Evolutionary conservation across 2,888 invertebrate species (phyloP), one percentile per base, ranked within the genome.

Genomic region (Slavum lentiscoides): DNA sequence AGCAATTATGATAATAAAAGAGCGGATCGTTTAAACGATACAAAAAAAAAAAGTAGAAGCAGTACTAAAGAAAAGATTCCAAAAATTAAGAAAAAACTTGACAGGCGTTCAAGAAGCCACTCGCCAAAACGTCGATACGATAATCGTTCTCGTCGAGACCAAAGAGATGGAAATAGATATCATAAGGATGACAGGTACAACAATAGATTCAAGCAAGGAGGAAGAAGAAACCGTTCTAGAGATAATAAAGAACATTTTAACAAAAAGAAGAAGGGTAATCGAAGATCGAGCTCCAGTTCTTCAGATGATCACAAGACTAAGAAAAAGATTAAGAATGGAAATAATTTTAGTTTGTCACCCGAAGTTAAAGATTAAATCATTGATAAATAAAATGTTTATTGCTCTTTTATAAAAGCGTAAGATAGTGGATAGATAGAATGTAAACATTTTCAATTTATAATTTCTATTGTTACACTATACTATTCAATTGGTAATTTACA

Each of bases 331-430:
- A 72, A n/a, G 23, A 66, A 80, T 66, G 70, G 55, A 39, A 70
- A 80, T 64, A 55, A 17, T 19, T 80, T 80, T 39, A 70, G 80
- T 55, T 72, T 80, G 11, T 80, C 80, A 7, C 72, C 80, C 21
- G 72, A 80, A 80, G 43, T 72, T 19, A 80, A 80, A 72, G 43
- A 80, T 72, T 80, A 80, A 80, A 72, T 55, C 8, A n/a, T 55
- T 37, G 55, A 30, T n/a, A 11, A 15, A 49, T 49, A 49, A 43
- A 30, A 30, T 49, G 49, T 55, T 55, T 23, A 43, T 19, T 23
- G 13, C 4, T 66, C 2, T 43, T 67, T 68, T 59, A 23, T 59
- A 19, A 8, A 37, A 67, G 30, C 5, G 13, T 49, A 8, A 59
- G 59, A n/a, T 67, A 49, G 23, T 43, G 23, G n/a, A 55, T 62